Evolutionary conservation across 2,888 invertebrate genomes (phyloP).

Genomic region (Cryptops parisi): DNA sequence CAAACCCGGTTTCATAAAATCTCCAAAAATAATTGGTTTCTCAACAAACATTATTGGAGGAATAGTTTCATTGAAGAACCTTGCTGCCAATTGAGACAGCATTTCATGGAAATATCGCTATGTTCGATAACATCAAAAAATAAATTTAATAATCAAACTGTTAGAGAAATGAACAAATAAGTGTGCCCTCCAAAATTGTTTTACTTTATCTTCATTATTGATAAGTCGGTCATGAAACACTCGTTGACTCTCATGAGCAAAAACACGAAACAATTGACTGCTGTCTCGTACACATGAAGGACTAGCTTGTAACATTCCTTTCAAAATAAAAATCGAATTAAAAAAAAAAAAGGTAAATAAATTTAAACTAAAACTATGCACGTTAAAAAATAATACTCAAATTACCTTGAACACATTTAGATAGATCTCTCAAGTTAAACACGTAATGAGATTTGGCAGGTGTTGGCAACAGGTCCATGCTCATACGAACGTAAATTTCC

Average conservation of each 20-base stretch:
- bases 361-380: neutral
- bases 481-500: slow-evolving; percentile 33
- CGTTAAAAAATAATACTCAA: slow-evolving; percentile 15
- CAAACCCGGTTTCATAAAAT: slow-evolving; percentile 62
- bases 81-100: neutral
- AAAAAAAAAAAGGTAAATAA: neutral
- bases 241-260: slow-evolving; percentile 5
- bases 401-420: slow-evolving; percentile 73
- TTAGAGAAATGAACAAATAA: too few species aligned
- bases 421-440: slow-evolving; percentile 48
- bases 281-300: neutral
- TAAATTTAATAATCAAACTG: neutral
- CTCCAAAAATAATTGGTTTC: slow-evolving; percentile 52
- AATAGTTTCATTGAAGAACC: neutral
- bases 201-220: slow-evolving; percentile 31
- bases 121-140: neutral
- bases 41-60: neutral
- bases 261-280: neutral
- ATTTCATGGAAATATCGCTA: neutral
- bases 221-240: slow-evolving; percentile 35
- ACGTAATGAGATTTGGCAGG: slow-evolving; percentile 34
- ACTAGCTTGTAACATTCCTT: neutral
- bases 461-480: slow-evolving; percentile 29
- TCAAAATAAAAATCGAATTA: slow-evolving; percentile 5
- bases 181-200: too few species aligned